Conservation (phyloP, 2,797 vertebrate species). For the Onychomys torridus region DNA sequence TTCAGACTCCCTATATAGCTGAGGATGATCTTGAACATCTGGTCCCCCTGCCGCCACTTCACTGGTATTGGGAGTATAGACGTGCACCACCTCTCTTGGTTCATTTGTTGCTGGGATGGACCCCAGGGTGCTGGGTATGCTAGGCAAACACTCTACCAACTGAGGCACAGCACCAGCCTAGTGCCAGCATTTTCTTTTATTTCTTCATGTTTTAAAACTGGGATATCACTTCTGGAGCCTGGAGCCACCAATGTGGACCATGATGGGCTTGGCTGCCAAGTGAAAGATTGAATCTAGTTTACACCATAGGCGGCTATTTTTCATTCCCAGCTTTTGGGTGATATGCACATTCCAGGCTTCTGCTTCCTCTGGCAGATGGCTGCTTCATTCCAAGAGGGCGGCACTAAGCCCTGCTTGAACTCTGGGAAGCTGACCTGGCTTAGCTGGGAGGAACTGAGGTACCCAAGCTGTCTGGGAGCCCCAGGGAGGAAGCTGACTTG, state of each 20-base stretch:
- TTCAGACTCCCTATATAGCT: not conserved
- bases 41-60: not conserved
- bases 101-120: not conserved
- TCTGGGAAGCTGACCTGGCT: constrained; percentile 37
- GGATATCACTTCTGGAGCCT: not conserved
- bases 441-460: constrained; percentile 35
- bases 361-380: not conserved
- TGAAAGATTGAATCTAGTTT: constrained; percentile 46
- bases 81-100: not conserved
- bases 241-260: not conserved
- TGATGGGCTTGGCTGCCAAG: not conserved
- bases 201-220: constrained; percentile 30
- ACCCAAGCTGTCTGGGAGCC: constrained; percentile 38
- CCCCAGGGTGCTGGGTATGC: not conserved
- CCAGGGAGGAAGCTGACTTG: not conserved
- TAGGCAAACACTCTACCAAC: not conserved
- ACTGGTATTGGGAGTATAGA: not conserved
- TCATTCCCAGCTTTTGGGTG: constrained; percentile 57
- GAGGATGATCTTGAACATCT: not conserved
- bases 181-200: not conserved
- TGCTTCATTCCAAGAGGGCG: constrained; percentile 35
- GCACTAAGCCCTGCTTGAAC: constrained; percentile 7
- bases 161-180: not conserved
- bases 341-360: constrained; percentile 42
- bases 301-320: constrained; percentile 48